Evolutionary conservation across 1,140 invertebrate species (phyloP), one percentile per base, ranked within the genome.

Genomic region (Caenorhabditis latens): DNA sequence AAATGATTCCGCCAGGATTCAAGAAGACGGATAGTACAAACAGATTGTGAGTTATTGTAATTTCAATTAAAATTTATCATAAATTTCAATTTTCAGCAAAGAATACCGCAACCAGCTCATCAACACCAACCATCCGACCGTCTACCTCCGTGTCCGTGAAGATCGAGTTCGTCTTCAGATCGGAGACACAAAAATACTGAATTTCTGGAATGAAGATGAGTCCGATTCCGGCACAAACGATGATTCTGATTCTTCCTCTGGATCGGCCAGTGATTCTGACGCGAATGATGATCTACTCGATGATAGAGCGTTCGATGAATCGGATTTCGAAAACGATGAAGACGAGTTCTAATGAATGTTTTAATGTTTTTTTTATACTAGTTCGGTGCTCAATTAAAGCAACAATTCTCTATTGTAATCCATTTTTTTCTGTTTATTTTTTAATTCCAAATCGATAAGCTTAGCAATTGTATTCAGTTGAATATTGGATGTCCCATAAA

Each of bases 391-490:
- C 32, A 32, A 32, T 32, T 32, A 32, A 32, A 32, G 32, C 32
- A 32, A 32, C 32, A 32, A 32, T 32, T 32, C 32, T 32, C 2
- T 32, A 32, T 32, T 32, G 32, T 32, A 32, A 32, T 32, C 32
- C 32, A 32, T 32, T 32, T 32, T 32, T 32, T 32, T 32, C 32
- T 32, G 32, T 32, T 32, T 86, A 9, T 83, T 50, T 48, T 83
- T 46, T 50, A 90, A 96, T 91, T 96, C 95, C 89, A 95, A 95
- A 89, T 95, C 94, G 53, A 97, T 94, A 46, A 94, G 94, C 93
- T 98, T 99, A 65, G 97, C 97, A 92, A 99, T 99, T 0, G 98
- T 99, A 90, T 96, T 97, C n/a, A 99, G 93, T 92, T 99, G 97
- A 94, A 99, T 98, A 91, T 99, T 98, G 88, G 96, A 96, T 24